These are phyloP conservation scores for Periophthalmodon schlosseri DNA, from an alignment of 2,113 vertebrate species.

Conservation along the genomic window DNA sequence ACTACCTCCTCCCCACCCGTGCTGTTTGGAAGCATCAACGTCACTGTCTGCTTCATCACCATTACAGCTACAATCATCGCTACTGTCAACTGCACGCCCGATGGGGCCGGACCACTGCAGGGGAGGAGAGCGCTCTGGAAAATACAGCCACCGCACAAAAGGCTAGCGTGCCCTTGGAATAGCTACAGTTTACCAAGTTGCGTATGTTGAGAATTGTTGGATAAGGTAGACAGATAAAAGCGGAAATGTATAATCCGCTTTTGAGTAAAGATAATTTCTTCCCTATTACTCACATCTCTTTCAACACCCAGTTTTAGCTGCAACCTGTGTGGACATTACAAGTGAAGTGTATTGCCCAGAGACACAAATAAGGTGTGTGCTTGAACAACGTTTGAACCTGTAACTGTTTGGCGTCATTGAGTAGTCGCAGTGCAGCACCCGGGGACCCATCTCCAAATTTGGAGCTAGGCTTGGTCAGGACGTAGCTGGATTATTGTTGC, in stretches of 20 bases:
- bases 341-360: too few species aligned
- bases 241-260: neutral
- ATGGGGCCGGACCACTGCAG: slow-evolving; percentile 16
- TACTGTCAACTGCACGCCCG: slow-evolving; percentile 40
- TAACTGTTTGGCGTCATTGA: too few species aligned
- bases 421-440: too few species aligned
- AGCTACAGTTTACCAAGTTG: neutral
- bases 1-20: slow-evolving; percentile 35
- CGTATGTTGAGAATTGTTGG: neutral
- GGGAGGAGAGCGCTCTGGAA: slow-evolving; percentile 30
- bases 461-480: too few species aligned
- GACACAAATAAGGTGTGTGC: too few species aligned
- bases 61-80: slow-evolving; percentile 50
- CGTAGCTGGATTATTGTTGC: too few species aligned
- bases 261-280: too few species aligned
- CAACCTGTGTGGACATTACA: too few species aligned
- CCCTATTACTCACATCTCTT: too few species aligned
- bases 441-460: too few species aligned
- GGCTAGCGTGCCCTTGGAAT: slow-evolving; percentile 25
- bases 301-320: too few species aligned
- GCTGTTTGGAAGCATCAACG: slow-evolving; percentile 65
- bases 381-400: too few species aligned
- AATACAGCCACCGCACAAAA: slow-evolving; percentile 13
- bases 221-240: neutral
- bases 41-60: slow-evolving; percentile 60